Conservation (phyloP, 2,797 vertebrate species). For the Chaetophractus vellerosus region DNA sequence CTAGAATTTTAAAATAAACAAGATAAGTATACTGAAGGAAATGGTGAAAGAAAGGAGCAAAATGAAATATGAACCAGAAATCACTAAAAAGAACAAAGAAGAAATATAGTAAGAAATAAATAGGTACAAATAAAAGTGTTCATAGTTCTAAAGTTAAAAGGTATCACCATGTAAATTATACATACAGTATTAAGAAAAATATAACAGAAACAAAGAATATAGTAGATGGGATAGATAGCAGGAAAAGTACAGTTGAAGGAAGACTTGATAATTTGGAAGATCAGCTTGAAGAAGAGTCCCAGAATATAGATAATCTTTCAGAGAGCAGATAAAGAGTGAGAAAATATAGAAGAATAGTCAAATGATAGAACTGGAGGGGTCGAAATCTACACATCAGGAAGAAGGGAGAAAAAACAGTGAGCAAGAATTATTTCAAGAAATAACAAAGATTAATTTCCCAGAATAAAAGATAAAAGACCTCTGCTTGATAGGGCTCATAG, state of each 20-base stretch:
- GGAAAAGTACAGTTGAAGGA: not conserved
- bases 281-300: not conserved
- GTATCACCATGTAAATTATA: not conserved
- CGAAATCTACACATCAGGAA: not conserved
- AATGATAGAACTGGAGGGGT: not conserved
- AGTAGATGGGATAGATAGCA: not conserved
- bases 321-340: not conserved
- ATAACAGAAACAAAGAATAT: not conserved
- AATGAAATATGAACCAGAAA: constrained; percentile 28
- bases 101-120: not conserved
- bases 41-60: not conserved
- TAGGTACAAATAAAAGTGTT: not conserved
- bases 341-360: not conserved
- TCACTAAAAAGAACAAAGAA: not conserved
- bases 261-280: not conserved
- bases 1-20: not conserved
- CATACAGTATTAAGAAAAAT: not conserved
- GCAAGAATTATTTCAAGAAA: constrained; percentile 22
- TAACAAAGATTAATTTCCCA: not conserved
- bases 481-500: not conserved
- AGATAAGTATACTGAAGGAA: not conserved
- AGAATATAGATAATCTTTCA: not conserved
- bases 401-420: not conserved
- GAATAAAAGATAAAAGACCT: constrained; percentile 8
- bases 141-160: not conserved